Evolutionary conservation across 2,888 invertebrate species (phyloP).

Genomic region (Tetanocera ferruginea): DNA sequence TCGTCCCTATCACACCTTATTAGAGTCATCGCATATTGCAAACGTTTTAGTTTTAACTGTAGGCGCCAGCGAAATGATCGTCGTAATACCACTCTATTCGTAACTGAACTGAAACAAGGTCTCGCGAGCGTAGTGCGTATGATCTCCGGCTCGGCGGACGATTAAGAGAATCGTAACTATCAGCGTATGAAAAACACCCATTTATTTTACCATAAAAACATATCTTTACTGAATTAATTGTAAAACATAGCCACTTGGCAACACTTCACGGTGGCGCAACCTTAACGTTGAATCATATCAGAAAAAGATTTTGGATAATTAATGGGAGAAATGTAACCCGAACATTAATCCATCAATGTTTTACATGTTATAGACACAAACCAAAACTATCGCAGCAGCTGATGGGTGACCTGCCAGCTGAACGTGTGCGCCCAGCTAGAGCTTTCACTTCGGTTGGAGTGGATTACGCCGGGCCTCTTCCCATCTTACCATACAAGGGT

Average conservation of each 20-base stretch:
- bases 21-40: constrained; percentile 24
- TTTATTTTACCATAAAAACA: constrained; percentile 33
- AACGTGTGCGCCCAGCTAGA: constrained; percentile 33
- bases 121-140: constrained; percentile 1
- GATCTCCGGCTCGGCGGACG: constrained; percentile 27
- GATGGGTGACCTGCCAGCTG: constrained; percentile 37
- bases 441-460: constrained; percentile 36
- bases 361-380: constrained; percentile 33
- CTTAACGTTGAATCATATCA: constrained; percentile 9
- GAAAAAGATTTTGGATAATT: constrained; percentile 21
- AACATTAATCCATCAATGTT: constrained; percentile 32
- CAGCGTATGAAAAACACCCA: constrained; percentile 19
- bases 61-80: not conserved
- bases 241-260: not conserved
- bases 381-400: constrained; percentile 21
- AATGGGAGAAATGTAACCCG: constrained; percentile 25
- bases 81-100: not conserved
- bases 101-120: not conserved
- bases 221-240: constrained; percentile 10
- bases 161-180: constrained; percentile 17
- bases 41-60: constrained; percentile 5
- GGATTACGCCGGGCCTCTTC: constrained; percentile 36
- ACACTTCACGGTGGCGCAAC: constrained; percentile 25
- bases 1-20: not conserved
- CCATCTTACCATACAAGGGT: constrained; percentile 18